Evolutionary conservation across 2,888 invertebrate genomes (phyloP).

Genomic region (Noctua fimbriata): DNA sequence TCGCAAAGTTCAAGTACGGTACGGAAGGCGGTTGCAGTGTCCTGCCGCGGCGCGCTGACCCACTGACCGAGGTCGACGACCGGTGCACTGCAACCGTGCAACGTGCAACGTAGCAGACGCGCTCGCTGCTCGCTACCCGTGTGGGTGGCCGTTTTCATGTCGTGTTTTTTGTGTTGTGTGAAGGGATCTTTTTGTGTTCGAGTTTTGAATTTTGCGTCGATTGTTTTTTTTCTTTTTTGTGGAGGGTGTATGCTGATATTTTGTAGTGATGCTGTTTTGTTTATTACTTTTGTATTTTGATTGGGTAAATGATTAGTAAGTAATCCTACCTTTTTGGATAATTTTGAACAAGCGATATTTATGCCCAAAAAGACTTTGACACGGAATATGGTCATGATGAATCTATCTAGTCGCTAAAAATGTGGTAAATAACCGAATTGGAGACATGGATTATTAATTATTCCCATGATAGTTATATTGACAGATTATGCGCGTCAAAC

Average conservation of each 20-base stretch:
- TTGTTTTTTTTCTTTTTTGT: slow-evolving; percentile 10
- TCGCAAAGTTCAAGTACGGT: slow-evolving; percentile 83
- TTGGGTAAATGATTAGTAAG: not conserved
- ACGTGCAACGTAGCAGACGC: slow-evolving; percentile 54
- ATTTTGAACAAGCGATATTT: not conserved
- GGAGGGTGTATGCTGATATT: not conserved
- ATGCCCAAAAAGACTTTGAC: not conserved
- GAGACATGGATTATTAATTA: not conserved
- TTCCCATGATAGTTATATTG: not conserved
- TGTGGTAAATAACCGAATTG: not conserved
- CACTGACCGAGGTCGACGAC: slow-evolving; percentile 87
- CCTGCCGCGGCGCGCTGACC: slow-evolving; percentile 80
- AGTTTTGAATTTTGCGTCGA: slow-evolving; percentile 12
- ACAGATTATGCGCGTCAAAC: not conserved
- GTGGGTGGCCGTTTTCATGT: slow-evolving; percentile 41
- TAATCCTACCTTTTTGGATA: not conserved
- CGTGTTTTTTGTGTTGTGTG: slow-evolving; percentile 40
- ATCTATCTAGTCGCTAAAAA: not conserved
- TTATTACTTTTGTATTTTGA: not conserved
- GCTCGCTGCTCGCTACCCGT: slow-evolving; percentile 36
- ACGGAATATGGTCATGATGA: not conserved
- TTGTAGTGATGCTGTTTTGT: not conserved
- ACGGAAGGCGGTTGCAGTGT: slow-evolving; percentile 71
- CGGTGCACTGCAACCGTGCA: slow-evolving; percentile 77
- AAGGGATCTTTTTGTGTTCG: slow-evolving; percentile 36